Conservation (phyloP, 2,113 vertebrate species). For the Prunella himalayana region DNA sequence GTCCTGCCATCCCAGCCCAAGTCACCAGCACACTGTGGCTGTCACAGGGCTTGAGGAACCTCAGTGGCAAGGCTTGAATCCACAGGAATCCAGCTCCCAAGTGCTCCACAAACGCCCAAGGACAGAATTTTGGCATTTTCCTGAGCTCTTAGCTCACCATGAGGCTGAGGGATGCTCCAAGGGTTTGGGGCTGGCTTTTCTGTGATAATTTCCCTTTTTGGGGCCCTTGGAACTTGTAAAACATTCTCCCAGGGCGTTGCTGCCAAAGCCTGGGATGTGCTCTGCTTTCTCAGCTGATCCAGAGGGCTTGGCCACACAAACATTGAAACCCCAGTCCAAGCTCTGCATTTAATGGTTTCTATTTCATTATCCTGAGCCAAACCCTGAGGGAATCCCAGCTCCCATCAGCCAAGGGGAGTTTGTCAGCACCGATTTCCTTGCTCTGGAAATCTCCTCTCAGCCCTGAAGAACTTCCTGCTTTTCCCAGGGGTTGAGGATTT, state of each 20-base stretch:
- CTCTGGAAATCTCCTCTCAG: neutral
- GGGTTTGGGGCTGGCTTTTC: neutral
- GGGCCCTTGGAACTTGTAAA: neutral
- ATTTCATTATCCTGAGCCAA: neutral
- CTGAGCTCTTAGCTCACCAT: neutral
- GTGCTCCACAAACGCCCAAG: rapidly evolving
- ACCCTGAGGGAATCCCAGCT: rapidly evolving
- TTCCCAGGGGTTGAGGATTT: neutral
- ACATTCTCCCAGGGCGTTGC: rapidly evolving
- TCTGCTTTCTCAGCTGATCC: neutral
- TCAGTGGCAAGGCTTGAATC: neutral
- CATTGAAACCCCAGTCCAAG: too few species aligned
- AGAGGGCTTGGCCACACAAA: too few species aligned
- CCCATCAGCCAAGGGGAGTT: rapidly evolving
- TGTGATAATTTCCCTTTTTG: neutral
- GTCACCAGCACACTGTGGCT: rapidly evolving
- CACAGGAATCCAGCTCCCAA: rapidly evolving
- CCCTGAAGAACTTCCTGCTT: neutral
- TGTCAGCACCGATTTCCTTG: rapidly evolving
- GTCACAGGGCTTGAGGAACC: rapidly evolving
- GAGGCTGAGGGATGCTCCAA: neutral
- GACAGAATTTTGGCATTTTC: neutral
- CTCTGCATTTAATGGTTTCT: rapidly evolving
- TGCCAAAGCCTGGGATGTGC: neutral
- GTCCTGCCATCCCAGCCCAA: neutral